These are phyloP conservation scores for Girardinichthys multiradiatus DNA, from an alignment of 2,113 vertebrate genomes.

Conservation along the genomic window DNA sequence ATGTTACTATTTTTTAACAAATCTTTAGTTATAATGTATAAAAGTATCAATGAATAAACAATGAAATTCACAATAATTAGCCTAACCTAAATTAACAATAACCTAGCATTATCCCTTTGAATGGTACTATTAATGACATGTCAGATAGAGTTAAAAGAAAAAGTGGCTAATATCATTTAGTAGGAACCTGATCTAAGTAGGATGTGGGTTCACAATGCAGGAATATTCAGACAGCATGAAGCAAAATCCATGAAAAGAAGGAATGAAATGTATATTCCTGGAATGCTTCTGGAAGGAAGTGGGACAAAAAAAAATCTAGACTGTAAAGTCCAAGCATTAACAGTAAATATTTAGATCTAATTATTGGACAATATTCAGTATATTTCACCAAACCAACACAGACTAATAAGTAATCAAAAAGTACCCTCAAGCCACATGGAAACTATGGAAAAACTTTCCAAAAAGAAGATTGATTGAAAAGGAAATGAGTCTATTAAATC, in stretches of 20 bases:
- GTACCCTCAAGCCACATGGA: conserved; percentile 10
- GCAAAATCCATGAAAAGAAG: not conserved
- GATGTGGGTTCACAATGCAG: not conserved
- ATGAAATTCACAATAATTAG: not conserved
- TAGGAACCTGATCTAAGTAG: too few species aligned
- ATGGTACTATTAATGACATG: not conserved
- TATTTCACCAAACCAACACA: not conserved
- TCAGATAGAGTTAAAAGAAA: not conserved
- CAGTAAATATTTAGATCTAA: not conserved
- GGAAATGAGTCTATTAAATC: conserved; percentile 62
- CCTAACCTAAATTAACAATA: not conserved
- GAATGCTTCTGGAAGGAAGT: not conserved
- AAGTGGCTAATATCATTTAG: not conserved
- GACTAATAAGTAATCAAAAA: conserved; percentile 23
- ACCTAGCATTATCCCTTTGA: not conserved
- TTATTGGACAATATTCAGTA: not conserved
- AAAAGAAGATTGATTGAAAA: conserved; percentile 68
- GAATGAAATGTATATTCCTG: not conserved
- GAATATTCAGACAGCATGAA: conserved; percentile 1
- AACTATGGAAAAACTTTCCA: conserved; percentile 52
- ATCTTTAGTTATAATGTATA: too few species aligned
- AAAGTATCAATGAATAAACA: too few species aligned
- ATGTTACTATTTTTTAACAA: too few species aligned
- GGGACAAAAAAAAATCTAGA: not conserved
- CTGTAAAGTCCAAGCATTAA: not conserved